phyloP scores from a whole-genome alignment of 2,888 invertebrate genomes.

The Clepsis dumicolana region DNA sequence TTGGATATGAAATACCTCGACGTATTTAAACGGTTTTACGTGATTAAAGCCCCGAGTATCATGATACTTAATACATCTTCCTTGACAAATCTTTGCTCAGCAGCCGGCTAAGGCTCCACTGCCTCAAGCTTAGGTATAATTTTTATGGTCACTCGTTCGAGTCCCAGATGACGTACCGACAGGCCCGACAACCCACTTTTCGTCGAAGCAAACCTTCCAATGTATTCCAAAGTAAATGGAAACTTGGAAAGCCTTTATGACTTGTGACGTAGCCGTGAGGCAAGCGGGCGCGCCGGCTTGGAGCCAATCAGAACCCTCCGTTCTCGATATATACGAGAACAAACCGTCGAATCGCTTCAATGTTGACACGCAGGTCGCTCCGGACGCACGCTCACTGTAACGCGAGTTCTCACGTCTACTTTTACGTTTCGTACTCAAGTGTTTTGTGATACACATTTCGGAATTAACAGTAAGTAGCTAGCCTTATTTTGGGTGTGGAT shows the following conservation, averaged over 20 bases:
- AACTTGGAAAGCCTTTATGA: slow-evolving; percentile 59
- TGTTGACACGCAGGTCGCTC: slow-evolving; percentile 62
- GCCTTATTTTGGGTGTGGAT: slow-evolving; percentile 3
- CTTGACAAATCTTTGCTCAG: background rate
- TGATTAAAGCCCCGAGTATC: too few species aligned
- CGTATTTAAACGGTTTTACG: too few species aligned
- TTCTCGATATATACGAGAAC: slow-evolving; percentile 73
- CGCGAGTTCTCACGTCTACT: slow-evolving; percentile 50
- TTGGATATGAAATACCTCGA: too few species aligned
- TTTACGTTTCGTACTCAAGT: slow-evolving; percentile 48
- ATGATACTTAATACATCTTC: too few species aligned
- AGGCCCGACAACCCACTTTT: background rate
- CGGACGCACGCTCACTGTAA: slow-evolving; percentile 65
- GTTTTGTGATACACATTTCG: slow-evolving; percentile 44
- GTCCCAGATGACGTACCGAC: background rate
- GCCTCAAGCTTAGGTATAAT: too few species aligned
- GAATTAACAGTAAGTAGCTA: slow-evolving; percentile 44
- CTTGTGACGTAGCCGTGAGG: slow-evolving; percentile 66
- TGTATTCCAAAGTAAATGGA: slow-evolving; percentile 2
- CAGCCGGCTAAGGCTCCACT: background rate
- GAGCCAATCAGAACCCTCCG: slow-evolving; percentile 64
- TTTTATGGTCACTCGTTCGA: too few species aligned
- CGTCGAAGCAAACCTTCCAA: slow-evolving; percentile 14
- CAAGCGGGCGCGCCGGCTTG: slow-evolving; percentile 69
- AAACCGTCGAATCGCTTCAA: slow-evolving; percentile 63